Base-by-base conservation (phyloP, 2,113 vertebrate genomes). In the Perca schrenkii region DNA sequence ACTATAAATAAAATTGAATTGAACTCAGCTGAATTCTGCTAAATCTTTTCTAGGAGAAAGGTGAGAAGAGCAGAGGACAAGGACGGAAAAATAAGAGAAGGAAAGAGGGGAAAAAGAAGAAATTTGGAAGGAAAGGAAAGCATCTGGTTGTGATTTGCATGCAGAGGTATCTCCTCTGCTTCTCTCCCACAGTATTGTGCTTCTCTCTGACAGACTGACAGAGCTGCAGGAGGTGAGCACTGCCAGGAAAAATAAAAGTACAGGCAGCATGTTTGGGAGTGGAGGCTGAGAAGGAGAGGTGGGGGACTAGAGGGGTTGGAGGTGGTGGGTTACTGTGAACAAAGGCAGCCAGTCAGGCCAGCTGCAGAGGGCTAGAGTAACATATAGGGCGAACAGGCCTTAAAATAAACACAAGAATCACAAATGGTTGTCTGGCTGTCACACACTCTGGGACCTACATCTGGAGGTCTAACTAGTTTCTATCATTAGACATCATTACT, bases 191-290 rank as follows among this genome's bases (percentile, higher is more conserved):
- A 80, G 76, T 64, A 85, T 68, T 69, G 75, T 67, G 74, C 77
- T 65, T 85, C 73, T 56, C 79, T 54, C 58, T 83, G 82, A 91
- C 89, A 86, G 83, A 77, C 77, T 82, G 70, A 86, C 81, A 58
- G 85, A 89, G 77, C 77, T 83, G 77, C 80, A 85, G 87, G 87
- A 89, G 85, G 83, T 69, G 77, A 89, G 50, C 57, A 3, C 66
- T 87, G 89, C 89, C 89, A 91, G 85, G 85, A 86, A 91, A 91
- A 91, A 91, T 83, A 91, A 88, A 88, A 88, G 86, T 80, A 80
- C 82, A 90, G 72, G 83, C 77, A 73, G 61, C 50, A 1, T 68
- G 69, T 80, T 77, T 66, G 56, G 66, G 77, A 76, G 67, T 31
- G 80, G 70, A 83, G 82, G 77, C n/a, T n/a, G 74, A 57, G 61